Evolutionary conservation across 2,113 vertebrate species (phyloP).

Genomic region (Ameiurus melas): DNA sequence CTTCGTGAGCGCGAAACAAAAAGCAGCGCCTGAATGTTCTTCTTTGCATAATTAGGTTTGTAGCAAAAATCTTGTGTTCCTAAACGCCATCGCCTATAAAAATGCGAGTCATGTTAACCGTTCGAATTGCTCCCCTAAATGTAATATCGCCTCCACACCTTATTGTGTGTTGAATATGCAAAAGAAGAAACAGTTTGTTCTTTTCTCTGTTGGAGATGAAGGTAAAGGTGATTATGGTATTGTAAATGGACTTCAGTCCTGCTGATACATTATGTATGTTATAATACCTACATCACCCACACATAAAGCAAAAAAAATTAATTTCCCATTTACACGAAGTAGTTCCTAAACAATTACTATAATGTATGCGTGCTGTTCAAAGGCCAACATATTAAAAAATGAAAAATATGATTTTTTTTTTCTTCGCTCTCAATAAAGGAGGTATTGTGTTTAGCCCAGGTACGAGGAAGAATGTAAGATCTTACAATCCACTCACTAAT

Average conservation of each 20-base stretch:
- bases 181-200: conserved; percentile 27
- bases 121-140: conserved; percentile 48
- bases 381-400: conserved; percentile 7
- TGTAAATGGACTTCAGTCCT: conserved; percentile 14
- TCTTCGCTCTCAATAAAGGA: neutral
- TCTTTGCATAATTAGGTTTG: conserved; percentile 56
- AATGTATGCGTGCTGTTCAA: neutral
- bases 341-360: neutral
- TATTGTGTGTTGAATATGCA: conserved; percentile 49
- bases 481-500: neutral
- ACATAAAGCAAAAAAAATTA: neutral
- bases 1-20: conserved; percentile 33
- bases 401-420: neutral
- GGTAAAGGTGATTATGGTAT: conserved; percentile 40
- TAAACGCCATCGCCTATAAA: conserved; percentile 42
- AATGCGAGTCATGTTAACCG: conserved; percentile 45
- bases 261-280: neutral
- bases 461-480: neutral
- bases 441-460: neutral
- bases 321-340: neutral
- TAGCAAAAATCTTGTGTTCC: conserved; percentile 43
- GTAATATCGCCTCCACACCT: conserved; percentile 47
- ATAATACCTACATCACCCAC: neutral
- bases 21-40: conserved; percentile 34
- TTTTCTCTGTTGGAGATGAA: conserved; percentile 17